A percentile compares a stretch with the other conserved stretches of the same genome.
Evolutionary conservation across 2,888 invertebrate genomes (phyloP).

Genomic region (Tuta absoluta): DNA sequence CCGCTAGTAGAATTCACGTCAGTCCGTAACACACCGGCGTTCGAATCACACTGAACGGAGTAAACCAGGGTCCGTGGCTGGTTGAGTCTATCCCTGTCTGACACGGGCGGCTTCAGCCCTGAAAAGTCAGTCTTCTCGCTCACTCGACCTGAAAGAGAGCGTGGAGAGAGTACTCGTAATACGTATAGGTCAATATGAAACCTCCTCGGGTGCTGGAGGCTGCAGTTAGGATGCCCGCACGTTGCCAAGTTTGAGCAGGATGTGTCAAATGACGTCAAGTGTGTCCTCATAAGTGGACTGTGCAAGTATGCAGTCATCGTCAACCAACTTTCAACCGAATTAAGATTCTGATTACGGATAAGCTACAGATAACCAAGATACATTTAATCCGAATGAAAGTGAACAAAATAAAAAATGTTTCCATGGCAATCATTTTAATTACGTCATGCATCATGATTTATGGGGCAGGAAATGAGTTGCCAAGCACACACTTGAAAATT

Average conservation of each 20-base stretch:
- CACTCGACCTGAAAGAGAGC: constrained; percentile 68
- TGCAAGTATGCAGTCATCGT: too few relatives aligned
- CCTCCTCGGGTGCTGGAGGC: constrained; percentile 79
- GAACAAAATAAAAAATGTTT: too few relatives aligned
- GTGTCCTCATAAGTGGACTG: not conserved
- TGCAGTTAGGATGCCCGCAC: constrained; percentile 70
- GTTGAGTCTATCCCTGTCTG: constrained; percentile 54
- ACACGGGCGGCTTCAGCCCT: constrained; percentile 40
- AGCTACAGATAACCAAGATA: too few relatives aligned
- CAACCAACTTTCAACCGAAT: too few relatives aligned
- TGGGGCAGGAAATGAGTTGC: too few relatives aligned
- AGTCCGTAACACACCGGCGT: constrained; percentile 60
- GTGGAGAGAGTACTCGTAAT: constrained; percentile 71
- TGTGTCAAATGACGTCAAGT: constrained; percentile 40
- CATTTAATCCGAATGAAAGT: too few relatives aligned
- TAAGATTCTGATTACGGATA: too few relatives aligned
- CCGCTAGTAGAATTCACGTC: constrained; percentile 40
- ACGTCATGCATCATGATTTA: too few relatives aligned
- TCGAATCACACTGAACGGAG: constrained; percentile 69
- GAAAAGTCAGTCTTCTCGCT: constrained; percentile 51
- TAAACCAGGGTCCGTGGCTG: constrained; percentile 62
- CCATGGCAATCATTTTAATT: too few relatives aligned
- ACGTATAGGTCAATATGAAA: constrained; percentile 81
- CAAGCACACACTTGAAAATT: too few relatives aligned
- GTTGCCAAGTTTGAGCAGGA: constrained; percentile 35